Conservation (phyloP, 2,113 vertebrate genomes). For the Psilopsiagon aurifrons region DNA sequence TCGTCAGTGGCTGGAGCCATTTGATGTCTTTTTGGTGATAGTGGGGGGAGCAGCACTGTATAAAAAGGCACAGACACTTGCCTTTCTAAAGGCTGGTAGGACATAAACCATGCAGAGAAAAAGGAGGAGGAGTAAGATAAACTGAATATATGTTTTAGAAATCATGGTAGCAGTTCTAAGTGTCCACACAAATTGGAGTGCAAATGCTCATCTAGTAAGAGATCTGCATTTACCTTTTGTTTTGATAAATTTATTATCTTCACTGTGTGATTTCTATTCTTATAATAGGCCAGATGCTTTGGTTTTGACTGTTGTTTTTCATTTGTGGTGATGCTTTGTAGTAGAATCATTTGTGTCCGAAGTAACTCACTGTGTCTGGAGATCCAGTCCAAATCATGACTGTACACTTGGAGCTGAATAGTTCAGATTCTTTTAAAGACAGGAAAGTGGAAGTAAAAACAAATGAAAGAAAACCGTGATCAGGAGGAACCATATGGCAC, state of each 20-base stretch:
- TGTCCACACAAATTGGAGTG: not conserved
- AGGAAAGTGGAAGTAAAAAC: not conserved
- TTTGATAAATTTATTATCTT: not conserved
- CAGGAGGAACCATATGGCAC: slow-evolving; percentile 33
- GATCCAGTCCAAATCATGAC: not conserved
- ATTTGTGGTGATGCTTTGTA: not conserved
- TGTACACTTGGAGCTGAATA: not conserved
- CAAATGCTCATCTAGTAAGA: not conserved
- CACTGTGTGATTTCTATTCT: not conserved
- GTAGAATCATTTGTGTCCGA: not conserved
- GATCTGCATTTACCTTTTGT: not conserved
- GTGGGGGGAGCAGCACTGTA: not conserved
- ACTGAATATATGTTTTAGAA: not conserved
- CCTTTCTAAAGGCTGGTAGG: not conserved
- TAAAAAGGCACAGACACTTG: not conserved
- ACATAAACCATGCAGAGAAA: not conserved
- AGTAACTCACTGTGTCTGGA: not conserved
- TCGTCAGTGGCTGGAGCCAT: not conserved
- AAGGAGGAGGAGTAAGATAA: not conserved
- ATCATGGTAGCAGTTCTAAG: not conserved
- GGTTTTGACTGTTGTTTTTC: not conserved
- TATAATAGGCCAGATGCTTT: not conserved
- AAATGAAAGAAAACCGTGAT: not conserved
- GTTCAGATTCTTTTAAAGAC: not conserved
- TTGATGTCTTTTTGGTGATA: not conserved